Evolutionary conservation across 2,113 vertebrate species (phyloP).

Genomic region (Hoplias malabaricus): DNA sequence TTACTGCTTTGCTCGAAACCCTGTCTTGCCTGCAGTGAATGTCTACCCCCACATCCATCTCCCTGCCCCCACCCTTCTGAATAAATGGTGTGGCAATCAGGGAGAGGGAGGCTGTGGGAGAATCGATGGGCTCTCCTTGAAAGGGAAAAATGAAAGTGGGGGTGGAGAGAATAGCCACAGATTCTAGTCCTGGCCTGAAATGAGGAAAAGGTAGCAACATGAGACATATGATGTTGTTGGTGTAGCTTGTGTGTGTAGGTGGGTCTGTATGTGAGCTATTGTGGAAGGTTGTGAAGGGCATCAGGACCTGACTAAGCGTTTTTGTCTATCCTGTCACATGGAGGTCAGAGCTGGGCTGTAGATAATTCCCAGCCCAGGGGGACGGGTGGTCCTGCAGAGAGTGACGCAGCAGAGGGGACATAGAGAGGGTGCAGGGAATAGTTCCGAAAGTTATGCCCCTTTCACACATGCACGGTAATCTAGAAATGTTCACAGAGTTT

Average conservation of each 20-base stretch:
- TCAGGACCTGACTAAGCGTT: background rate
- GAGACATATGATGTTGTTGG: background rate
- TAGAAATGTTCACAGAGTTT: too few relatives aligned
- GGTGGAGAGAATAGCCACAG: background rate
- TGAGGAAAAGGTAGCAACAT: background rate
- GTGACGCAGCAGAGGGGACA: background rate
- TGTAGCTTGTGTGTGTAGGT: background rate
- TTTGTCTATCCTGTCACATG: background rate
- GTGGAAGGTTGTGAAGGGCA: background rate
- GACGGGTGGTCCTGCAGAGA: background rate
- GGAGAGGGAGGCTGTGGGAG: slow-evolving; percentile 50
- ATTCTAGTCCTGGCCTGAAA: background rate
- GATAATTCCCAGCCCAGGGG: background rate
- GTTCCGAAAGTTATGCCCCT: background rate
- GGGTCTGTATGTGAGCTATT: background rate
- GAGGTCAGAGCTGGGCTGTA: background rate
- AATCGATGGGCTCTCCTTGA: slow-evolving; percentile 54
- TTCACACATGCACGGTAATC: too few relatives aligned
- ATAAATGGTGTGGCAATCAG: slow-evolving; percentile 60
- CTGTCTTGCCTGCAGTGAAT: slow-evolving; percentile 15
- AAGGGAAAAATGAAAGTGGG: slow-evolving; percentile 53
- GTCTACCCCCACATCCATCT: background rate
- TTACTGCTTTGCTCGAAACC: slow-evolving; percentile 12
- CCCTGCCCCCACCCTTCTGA: slow-evolving; percentile 37
- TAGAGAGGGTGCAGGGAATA: background rate